phyloP scores from a whole-genome alignment of 2,113 vertebrate genomes.

The Dipodomys merriami region DNA sequence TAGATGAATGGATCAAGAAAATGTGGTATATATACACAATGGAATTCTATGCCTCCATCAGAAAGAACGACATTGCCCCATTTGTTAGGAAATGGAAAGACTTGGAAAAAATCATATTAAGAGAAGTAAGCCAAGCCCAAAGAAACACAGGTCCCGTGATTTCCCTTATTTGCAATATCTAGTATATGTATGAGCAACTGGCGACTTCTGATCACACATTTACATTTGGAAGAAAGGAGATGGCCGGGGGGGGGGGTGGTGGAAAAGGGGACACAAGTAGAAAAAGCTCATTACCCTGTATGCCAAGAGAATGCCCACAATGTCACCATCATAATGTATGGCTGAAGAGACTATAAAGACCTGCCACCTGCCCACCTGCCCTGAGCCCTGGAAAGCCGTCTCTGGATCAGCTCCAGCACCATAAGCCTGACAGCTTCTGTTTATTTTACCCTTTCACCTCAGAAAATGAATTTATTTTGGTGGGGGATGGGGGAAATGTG shows the following conservation, averaged over 20 bases:
- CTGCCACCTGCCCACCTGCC: background rate
- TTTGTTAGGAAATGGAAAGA: too few relatives aligned
- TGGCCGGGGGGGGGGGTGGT: accelerated
- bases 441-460: background rate
- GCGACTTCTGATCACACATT: background rate
- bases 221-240: background rate
- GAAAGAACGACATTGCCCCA: too few relatives aligned
- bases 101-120: too few relatives aligned
- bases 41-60: too few relatives aligned
- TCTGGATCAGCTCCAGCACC: background rate
- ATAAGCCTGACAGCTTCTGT: background rate
- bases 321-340: background rate
- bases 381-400: background rate
- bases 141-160: too few relatives aligned
- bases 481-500: background rate
- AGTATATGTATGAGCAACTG: too few relatives aligned
- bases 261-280: background rate
- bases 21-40: too few relatives aligned
- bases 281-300: background rate
- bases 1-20: too few relatives aligned
- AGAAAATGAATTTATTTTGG: background rate
- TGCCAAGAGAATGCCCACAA: background rate
- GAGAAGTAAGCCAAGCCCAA: too few relatives aligned
- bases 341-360: background rate
- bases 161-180: too few relatives aligned